A percentile compares a stretch with the other conserved stretches of the same genome.
Evolutionary conservation across 2,113 vertebrate species (phyloP).

Genomic region (Eudorcas thomsonii): DNA sequence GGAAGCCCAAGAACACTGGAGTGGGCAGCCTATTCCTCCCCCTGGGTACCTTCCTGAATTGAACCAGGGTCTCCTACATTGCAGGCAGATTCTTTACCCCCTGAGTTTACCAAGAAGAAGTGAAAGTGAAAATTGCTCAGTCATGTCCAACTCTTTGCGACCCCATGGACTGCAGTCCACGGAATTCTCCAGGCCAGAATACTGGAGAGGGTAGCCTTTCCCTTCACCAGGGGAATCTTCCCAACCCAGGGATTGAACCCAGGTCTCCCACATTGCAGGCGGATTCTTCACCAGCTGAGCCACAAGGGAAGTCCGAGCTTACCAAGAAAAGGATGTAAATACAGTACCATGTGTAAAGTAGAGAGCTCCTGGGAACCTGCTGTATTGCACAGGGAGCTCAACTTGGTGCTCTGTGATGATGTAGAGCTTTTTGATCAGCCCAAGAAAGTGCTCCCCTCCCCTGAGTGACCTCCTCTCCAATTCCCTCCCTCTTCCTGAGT

Average conservation of each 20-base stretch:
- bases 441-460: neutral
- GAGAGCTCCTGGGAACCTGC: neutral
- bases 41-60: neutral
- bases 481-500: neutral
- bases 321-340: neutral
- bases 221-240: neutral
- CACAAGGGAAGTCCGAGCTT: neutral
- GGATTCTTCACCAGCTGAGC: neutral
- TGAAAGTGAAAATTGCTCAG: neutral
- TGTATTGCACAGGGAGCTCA: neutral
- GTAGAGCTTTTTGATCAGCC: neutral
- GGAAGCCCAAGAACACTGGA: neutral
- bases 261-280: neutral
- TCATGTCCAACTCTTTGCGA: neutral
- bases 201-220: neutral
- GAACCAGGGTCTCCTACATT: neutral
- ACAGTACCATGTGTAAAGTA: fast-evolving
- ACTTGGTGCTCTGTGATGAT: neutral
- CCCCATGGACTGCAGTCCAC: neutral
- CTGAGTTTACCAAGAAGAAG: neutral
- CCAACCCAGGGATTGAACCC: neutral
- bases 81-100: neutral
- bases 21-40: neutral
- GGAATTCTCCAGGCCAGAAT: neutral
- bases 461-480: neutral